These are phyloP conservation scores for Harpalus rubripes DNA, from an alignment of 2,888 invertebrate species.

Conservation along the genomic window DNA sequence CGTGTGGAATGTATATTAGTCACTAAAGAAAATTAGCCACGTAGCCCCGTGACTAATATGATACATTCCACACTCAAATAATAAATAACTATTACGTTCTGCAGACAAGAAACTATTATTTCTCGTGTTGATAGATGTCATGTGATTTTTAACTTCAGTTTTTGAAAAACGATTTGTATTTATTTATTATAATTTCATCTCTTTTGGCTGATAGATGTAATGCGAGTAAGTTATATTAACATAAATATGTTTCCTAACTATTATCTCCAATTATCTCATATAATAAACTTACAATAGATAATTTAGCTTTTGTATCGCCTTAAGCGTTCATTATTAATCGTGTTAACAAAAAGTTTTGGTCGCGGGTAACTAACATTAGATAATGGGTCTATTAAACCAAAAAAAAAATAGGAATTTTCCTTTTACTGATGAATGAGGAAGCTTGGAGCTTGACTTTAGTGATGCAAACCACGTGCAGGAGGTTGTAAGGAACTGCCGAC, in stretches of 20 bases:
- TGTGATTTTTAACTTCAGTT: too few relatives aligned
- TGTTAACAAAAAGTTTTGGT: background rate
- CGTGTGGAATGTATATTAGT: too few relatives aligned
- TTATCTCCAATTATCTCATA: background rate
- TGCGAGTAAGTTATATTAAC: too few relatives aligned
- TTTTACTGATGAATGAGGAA: background rate
- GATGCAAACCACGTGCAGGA: background rate
- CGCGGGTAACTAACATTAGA: background rate
- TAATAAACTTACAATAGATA: background rate
- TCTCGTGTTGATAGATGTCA: too few relatives aligned
- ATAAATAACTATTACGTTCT: too few relatives aligned
- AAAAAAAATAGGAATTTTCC: conserved; percentile 1
- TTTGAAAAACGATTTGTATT: too few relatives aligned
- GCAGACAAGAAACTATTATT: too few relatives aligned
- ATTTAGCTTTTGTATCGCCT: background rate
- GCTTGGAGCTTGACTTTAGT: background rate
- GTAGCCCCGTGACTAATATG: too few relatives aligned
- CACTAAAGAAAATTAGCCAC: too few relatives aligned
- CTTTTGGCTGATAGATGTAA: too few relatives aligned
- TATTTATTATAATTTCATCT: too few relatives aligned
- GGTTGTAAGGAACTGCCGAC: conserved; percentile 1
- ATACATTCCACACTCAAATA: too few relatives aligned
- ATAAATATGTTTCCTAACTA: background rate
- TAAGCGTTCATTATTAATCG: background rate
- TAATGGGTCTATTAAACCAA: conserved; percentile 1